Conservation (phyloP, 2,797 vertebrate species). For the Protonibea diacanthus region DNA sequence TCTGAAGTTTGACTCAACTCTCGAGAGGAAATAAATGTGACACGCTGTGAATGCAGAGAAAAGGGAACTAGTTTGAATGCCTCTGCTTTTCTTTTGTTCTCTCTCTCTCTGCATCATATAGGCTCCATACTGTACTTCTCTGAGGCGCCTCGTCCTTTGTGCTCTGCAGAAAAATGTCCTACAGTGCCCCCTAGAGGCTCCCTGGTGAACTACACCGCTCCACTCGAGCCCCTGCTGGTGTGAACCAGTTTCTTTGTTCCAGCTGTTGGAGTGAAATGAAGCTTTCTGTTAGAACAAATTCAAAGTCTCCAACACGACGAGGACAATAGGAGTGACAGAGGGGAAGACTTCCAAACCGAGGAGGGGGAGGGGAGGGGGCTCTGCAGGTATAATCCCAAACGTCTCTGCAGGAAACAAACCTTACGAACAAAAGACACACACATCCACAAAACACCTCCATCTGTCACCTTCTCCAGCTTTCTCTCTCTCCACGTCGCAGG, state of each 20-base stretch:
- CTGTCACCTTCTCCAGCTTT: slow-evolving; percentile 33
- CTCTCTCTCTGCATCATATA: slow-evolving; percentile 35
- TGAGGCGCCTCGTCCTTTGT: slow-evolving; percentile 59
- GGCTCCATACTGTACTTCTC: slow-evolving; percentile 13
- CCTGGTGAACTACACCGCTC: neutral
- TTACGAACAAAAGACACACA: slow-evolving; percentile 20
- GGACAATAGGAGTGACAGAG: neutral
- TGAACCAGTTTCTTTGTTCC: slow-evolving; percentile 61
- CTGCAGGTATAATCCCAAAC: slow-evolving; percentile 41
- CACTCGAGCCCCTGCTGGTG: neutral
- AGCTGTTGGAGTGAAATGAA: slow-evolving; percentile 37
- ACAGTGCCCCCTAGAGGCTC: slow-evolving; percentile 62
- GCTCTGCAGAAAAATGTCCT: slow-evolving; percentile 46
- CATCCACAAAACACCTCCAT: slow-evolving; percentile 40
- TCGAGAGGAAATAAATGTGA: neutral
- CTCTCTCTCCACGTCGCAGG: slow-evolving; percentile 1
- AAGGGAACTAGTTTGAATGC: slow-evolving; percentile 1
- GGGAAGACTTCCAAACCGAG: no score
- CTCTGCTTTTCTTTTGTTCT: slow-evolving; percentile 63
- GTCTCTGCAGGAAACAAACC: slow-evolving; percentile 17
- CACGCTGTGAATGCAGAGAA: slow-evolving; percentile 18
- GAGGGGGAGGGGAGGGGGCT: neutral
- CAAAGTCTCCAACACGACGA: slow-evolving; percentile 10
- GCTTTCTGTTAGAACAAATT: slow-evolving; percentile 10
- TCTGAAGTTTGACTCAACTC: slow-evolving; percentile 7